Conservation (phyloP, 2,797 vertebrate genomes). For the Selene dorsalis region DNA sequence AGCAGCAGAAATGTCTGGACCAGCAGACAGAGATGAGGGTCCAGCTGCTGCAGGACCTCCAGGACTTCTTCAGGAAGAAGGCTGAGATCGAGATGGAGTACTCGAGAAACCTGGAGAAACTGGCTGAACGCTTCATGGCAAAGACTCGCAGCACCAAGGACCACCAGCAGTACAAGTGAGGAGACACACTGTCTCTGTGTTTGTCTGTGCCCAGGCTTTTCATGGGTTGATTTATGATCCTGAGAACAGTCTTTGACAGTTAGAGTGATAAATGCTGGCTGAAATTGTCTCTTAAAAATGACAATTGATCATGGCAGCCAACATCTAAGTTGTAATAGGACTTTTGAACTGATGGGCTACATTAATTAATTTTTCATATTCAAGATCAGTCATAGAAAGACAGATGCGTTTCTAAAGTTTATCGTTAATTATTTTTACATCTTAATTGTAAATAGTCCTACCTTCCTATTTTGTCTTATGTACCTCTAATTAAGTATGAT, state of each 20-base stretch:
- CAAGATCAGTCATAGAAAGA: neutral
- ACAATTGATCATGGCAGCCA: slow-evolving; percentile 24
- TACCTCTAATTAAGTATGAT: neutral
- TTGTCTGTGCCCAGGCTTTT: neutral
- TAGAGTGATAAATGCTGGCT: neutral
- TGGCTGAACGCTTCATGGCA: slow-evolving; percentile 99
- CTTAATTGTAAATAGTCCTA: neutral
- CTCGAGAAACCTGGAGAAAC: slow-evolving; percentile 95
- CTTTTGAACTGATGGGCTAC: slow-evolving; percentile 24
- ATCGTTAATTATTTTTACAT: slow-evolving; percentile 9
- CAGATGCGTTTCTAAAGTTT: neutral
- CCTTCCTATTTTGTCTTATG: neutral
- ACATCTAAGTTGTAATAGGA: slow-evolving; percentile 11
- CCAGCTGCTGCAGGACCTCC: slow-evolving; percentile 96
- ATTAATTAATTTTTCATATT: slow-evolving; percentile 30
- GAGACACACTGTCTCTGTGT: neutral
- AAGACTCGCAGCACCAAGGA: slow-evolving; percentile 99
- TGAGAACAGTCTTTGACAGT: neutral
- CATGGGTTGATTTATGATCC: neutral
- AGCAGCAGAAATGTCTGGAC: slow-evolving; percentile 99
- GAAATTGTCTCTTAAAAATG: slow-evolving; percentile 5
- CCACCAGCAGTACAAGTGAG: slow-evolving; percentile 98
- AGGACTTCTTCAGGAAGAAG: slow-evolving; percentile 99
- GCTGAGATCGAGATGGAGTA: slow-evolving; percentile 98
- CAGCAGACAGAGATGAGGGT: slow-evolving; percentile 98